Evolutionary conservation across 2,797 vertebrate species (phyloP).

Genomic region (Bucorvus abyssinicus): DNA sequence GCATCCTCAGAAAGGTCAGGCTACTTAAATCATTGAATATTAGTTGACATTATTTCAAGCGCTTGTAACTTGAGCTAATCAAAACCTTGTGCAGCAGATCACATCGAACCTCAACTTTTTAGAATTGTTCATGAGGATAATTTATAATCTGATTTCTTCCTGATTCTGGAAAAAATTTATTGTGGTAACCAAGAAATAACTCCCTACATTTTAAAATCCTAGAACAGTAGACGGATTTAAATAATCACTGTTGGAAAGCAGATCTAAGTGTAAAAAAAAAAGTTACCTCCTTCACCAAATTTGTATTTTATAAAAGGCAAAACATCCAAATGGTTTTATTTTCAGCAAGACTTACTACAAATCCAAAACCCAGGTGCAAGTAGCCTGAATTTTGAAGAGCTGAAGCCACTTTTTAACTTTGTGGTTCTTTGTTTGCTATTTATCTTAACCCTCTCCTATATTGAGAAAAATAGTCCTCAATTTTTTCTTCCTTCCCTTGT

Average conservation of each 20-base stretch:
- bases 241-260: background rate
- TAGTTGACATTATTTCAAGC: background rate
- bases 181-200: background rate
- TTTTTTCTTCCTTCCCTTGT: background rate
- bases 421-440: background rate
- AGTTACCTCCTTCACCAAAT: background rate
- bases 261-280: background rate
- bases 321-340: background rate
- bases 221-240: background rate
- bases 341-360: background rate
- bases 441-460: background rate
- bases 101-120: background rate
- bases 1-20: background rate
- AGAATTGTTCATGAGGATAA: background rate
- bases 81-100: background rate
- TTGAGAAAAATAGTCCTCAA: background rate
- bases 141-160: background rate
- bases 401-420: background rate
- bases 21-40: background rate
- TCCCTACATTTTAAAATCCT: background rate
- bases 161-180: background rate
- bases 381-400: background rate
- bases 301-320: background rate
- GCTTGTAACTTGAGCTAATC: fast-evolving
- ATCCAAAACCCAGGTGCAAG: background rate